Conservation (phyloP, 2,797 vertebrate species). For the Microcaecilia unicolor region DNA sequence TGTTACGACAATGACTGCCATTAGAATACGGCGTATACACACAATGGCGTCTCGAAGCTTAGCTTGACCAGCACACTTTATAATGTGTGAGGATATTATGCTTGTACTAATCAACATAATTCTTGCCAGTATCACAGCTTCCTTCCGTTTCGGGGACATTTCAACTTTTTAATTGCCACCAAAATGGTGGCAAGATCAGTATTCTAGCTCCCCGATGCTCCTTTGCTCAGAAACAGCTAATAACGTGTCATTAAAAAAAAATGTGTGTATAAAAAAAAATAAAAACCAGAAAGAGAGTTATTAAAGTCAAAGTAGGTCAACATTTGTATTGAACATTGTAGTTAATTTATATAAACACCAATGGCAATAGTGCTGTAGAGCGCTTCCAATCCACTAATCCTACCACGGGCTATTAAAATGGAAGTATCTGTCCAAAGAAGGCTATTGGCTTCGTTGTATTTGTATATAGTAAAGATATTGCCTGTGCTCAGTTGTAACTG, state of each 20-base stretch:
- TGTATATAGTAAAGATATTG: conserved; percentile 1
- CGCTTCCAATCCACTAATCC: conserved; percentile 22
- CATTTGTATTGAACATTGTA: conserved; percentile 48
- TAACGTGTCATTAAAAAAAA: conserved; percentile 26
- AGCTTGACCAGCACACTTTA: conserved; percentile 72
- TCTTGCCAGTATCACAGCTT: conserved; percentile 82
- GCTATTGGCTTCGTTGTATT: conserved; percentile 16
- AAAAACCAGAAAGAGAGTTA: conserved; percentile 42
- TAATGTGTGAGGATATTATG: conserved; percentile 84
- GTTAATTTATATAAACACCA: conserved; percentile 59
- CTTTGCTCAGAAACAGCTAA: not conserved
- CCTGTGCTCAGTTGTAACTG: not conserved
- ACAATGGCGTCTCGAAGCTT: conserved; percentile 49
- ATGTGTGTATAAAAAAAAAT: conserved; percentile 31
- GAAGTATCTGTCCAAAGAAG: conserved; percentile 3
- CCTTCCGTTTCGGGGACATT: conserved; percentile 59
- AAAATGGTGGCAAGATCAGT: conserved; percentile 52
- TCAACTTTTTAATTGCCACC: conserved; percentile 55
- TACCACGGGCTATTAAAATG: conserved; percentile 4
- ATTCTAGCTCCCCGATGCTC: conserved; percentile 38
- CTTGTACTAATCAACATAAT: conserved; percentile 77
- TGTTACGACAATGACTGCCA: conserved; percentile 50
- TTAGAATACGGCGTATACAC: conserved; percentile 58
- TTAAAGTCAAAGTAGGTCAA: conserved; percentile 45
- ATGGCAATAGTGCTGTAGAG: conserved; percentile 38